A percentile compares a stretch with the other conserved stretches of the same genome.
Evolutionary conservation across 2,888 invertebrate genomes (phyloP).

Genomic region (Limenitis camilla): DNA sequence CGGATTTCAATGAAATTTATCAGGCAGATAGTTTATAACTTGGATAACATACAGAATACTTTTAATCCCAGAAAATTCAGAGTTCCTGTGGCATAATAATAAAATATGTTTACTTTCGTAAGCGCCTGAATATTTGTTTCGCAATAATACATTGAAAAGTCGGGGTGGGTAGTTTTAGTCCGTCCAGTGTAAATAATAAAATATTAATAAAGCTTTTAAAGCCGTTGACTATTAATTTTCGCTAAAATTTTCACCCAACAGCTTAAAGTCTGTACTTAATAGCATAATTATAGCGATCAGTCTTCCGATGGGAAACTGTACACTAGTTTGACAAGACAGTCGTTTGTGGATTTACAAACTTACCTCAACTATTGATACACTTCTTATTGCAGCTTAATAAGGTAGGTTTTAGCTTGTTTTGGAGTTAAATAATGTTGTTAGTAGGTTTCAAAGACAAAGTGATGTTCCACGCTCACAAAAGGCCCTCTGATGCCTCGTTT

Average conservation of each 20-base stretch:
- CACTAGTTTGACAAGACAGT: constrained; percentile 11
- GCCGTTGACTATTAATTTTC: neutral
- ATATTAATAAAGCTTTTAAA: neutral
- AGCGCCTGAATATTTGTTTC: no score
- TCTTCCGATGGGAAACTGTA: constrained; percentile 7
- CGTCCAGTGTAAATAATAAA: no score
- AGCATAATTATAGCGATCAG: constrained; percentile 8
- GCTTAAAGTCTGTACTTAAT: constrained; percentile 1
- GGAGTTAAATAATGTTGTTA: constrained; percentile 8
- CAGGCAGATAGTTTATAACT: no score
- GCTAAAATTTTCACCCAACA: neutral
- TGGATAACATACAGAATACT: no score
- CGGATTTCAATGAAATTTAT: no score
- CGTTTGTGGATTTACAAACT: constrained; percentile 7
- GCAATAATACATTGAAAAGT: no score
- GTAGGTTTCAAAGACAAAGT: constrained; percentile 39
- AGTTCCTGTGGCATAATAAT: no score
- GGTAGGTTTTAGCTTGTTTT: neutral
- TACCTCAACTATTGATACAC: neutral
- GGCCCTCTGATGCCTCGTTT: constrained; percentile 34
- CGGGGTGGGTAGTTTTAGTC: no score
- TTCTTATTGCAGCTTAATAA: neutral
- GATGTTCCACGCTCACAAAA: constrained; percentile 36
- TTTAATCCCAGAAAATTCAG: no score
- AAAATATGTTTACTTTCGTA: no score